These are phyloP conservation scores for Daktulosphaira vitifoliae DNA, from an alignment of 1,140 invertebrate species.

Conservation along the genomic window DNA sequence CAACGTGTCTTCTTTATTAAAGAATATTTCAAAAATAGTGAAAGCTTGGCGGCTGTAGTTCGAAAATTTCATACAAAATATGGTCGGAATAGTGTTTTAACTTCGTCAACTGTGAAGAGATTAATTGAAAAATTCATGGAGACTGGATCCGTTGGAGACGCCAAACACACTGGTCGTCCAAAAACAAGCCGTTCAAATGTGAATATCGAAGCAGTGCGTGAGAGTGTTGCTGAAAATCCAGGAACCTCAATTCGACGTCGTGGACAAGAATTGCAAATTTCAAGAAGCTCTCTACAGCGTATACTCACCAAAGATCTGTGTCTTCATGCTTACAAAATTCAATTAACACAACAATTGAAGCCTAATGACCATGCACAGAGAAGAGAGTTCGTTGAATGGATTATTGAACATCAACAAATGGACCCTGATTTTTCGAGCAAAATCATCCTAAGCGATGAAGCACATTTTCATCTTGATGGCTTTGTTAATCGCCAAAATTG, in stretches of 20 bases:
- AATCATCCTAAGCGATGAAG: constrained; percentile 41
- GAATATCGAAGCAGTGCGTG: constrained; percentile 35
- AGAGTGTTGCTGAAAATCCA: constrained; percentile 31
- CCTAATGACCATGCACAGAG: constrained; percentile 23
- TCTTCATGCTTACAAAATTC: constrained; percentile 36
- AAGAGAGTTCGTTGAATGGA: constrained; percentile 27
- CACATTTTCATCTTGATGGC: constrained; percentile 42
- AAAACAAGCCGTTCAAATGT: constrained; percentile 35
- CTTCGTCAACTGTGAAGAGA: constrained; percentile 23
- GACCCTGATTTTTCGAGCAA: not conserved
- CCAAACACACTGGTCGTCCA: constrained; percentile 33
- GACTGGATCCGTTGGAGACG: constrained; percentile 34
- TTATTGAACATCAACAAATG: constrained; percentile 2
- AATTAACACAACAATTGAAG: constrained; percentile 36
- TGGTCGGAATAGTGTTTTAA: constrained; percentile 17
- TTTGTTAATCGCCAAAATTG: constrained; percentile 41
- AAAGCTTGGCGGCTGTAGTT: constrained; percentile 28
- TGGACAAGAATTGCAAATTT: constrained; percentile 16
- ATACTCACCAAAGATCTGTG: constrained; percentile 24
- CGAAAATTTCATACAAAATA: constrained; percentile 33
- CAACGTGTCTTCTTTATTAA: constrained; percentile 34
- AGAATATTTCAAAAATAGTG: constrained; percentile 31
- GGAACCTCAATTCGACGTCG: constrained; percentile 34
- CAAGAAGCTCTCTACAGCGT: constrained; percentile 13
- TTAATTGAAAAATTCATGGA: constrained; percentile 37